Percentiles rank a stretch among this genome's conserved stretches.
Conservation (phyloP, 2,113 vertebrate species). For the Bubalus kerabau region DNA sequence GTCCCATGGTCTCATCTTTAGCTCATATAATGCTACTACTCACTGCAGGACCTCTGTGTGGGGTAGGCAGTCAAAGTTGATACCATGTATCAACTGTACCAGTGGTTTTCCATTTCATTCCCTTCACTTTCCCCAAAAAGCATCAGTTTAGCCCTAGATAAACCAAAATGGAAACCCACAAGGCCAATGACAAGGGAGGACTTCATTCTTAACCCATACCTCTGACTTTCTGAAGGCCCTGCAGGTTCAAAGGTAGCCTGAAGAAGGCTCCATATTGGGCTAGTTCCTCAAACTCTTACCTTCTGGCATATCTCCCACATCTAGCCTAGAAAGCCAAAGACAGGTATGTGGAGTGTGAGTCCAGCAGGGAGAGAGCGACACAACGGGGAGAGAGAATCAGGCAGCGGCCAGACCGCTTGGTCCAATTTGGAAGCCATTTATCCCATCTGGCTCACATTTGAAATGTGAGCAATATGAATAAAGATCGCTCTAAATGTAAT, state of each 20-base stretch:
- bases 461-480: not conserved
- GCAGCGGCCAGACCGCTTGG: not conserved
- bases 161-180: not conserved
- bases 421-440: not conserved
- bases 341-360: not conserved
- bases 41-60: accelerated
- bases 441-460: not conserved
- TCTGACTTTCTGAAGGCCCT: accelerated
- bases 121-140: not conserved
- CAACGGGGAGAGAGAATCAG: not conserved
- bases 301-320: not conserved
- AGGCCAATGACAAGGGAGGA: not conserved
- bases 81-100: not conserved
- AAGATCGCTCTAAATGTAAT: not conserved
- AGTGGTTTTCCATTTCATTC: not conserved
- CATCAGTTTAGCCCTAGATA: not conserved
- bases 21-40: accelerated
- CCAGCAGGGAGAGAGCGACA: not conserved
- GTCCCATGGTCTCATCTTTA: not conserved
- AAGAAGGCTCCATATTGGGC: not conserved
- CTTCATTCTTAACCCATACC: not conserved
- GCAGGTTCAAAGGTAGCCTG: not conserved
- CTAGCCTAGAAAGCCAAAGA: not conserved
- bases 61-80: not conserved
- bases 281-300: not conserved